Conservation (phyloP, 2,888 invertebrate species). For the Penaeus monodon region DNA sequence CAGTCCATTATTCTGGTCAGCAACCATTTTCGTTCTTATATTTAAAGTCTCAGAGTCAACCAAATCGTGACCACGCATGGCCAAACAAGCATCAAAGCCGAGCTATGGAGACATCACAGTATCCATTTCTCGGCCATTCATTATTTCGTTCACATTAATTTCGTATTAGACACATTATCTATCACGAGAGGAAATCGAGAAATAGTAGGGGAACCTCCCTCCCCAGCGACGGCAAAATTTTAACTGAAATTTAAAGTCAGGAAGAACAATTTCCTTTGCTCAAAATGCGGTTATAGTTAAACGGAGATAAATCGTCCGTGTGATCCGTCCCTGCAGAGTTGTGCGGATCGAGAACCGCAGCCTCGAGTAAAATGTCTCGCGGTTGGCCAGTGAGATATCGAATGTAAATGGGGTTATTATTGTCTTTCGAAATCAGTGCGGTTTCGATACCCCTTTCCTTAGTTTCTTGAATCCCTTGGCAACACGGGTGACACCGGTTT, state of each 20-base stretch:
- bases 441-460: neutral
- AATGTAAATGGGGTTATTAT: neutral
- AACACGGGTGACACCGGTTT: neutral
- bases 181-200: too few species aligned
- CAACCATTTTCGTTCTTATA: too few species aligned
- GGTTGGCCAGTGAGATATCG: neutral
- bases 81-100: too few species aligned
- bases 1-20: too few species aligned
- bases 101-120: too few species aligned
- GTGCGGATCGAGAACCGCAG: slow-evolving; percentile 12
- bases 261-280: slow-evolving; percentile 26
- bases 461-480: neutral
- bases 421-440: neutral
- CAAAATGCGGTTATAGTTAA: slow-evolving; percentile 49
- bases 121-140: too few species aligned
- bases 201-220: too few species aligned
- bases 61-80: too few species aligned
- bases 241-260: too few species aligned
- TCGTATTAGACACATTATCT: too few species aligned
- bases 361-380: neutral
- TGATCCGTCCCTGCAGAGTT: slow-evolving; percentile 25
- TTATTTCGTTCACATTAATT: too few species aligned
- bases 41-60: too few species aligned
- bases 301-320: slow-evolving; percentile 40
- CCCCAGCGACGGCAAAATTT: neutral